Evolutionary conservation across 2,113 vertebrate genomes (phyloP).

Genomic region (Oenanthe oenanthe): DNA sequence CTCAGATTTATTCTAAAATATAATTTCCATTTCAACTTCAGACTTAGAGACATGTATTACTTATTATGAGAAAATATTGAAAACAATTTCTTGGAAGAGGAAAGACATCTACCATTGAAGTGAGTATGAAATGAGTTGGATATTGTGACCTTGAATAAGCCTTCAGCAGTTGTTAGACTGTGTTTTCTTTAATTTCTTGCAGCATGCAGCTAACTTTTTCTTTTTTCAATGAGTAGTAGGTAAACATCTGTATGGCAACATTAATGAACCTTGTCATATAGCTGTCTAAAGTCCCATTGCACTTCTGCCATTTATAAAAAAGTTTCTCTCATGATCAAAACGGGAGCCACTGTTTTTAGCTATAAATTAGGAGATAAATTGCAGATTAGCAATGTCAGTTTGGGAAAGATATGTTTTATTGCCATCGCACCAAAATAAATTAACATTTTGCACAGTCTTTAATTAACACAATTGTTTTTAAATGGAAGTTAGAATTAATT

Average conservation of each 20-base stretch:
- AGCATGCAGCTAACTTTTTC: neutral
- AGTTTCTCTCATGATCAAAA: neutral
- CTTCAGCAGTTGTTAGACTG: neutral
- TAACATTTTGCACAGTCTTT: neutral
- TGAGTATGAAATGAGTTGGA: neutral
- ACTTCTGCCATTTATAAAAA: neutral
- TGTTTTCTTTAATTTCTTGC: neutral
- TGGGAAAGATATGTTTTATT: neutral
- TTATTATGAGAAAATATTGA: neutral
- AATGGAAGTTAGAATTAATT: constrained; percentile 14
- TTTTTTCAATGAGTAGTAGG: neutral
- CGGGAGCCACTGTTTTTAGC: neutral
- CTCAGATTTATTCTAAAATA: neutral
- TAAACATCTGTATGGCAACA: neutral
- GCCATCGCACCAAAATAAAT: neutral
- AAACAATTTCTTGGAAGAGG: neutral
- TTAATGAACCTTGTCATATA: neutral
- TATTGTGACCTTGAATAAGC: neutral
- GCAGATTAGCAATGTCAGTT: neutral
- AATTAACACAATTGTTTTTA: neutral
- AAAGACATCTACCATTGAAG: neutral
- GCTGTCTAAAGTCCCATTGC: neutral
- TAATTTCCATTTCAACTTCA: neutral
- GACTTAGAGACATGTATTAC: neutral
- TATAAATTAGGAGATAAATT: neutral